Percentiles rank a stretch among this genome's conserved stretches.
Conservation (phyloP, 2,888 invertebrate genomes). For the Hedya salicella region DNA sequence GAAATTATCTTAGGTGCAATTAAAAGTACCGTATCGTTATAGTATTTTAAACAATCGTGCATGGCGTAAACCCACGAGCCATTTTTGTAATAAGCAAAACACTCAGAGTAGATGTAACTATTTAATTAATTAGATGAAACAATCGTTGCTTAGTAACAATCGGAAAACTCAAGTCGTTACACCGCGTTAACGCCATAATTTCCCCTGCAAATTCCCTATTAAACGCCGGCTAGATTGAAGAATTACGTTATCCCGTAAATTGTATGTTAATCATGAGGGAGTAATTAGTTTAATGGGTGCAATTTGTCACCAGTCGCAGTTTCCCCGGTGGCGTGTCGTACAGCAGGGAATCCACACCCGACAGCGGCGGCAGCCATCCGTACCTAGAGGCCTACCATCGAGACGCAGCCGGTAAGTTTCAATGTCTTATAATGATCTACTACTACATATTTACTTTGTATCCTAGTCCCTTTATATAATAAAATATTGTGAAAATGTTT, state of each 20-base stretch:
- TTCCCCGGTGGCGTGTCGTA: slow-evolving; percentile 89
- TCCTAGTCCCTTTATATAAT: no score
- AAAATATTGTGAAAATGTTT: no score
- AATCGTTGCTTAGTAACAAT: no score
- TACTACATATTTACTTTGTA: no score
- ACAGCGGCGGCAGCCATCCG: slow-evolving; percentile 93
- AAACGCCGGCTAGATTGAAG: slow-evolving; percentile 21
- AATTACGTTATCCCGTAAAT: slow-evolving; percentile 17
- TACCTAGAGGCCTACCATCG: slow-evolving; percentile 93
- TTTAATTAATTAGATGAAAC: no score
- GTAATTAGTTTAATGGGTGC: slow-evolving; percentile 47
- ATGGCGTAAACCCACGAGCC: no score
- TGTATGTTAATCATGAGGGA: slow-evolving; percentile 26
- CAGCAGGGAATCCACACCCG: slow-evolving; percentile 95
- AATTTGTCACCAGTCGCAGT: slow-evolving; percentile 77
- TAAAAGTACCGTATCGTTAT: no score
- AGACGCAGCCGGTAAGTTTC: slow-evolving; percentile 92
- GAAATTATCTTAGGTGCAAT: no score
- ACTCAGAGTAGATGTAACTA: no score
- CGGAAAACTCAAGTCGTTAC: neutral
- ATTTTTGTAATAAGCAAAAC: no score
- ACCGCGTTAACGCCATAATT: neutral
- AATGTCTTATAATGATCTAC: no score
- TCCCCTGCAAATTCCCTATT: neutral
- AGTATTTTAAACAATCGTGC: no score